Conservation (phyloP, 2,888 invertebrate genomes). For the Lithosia quadra region DNA sequence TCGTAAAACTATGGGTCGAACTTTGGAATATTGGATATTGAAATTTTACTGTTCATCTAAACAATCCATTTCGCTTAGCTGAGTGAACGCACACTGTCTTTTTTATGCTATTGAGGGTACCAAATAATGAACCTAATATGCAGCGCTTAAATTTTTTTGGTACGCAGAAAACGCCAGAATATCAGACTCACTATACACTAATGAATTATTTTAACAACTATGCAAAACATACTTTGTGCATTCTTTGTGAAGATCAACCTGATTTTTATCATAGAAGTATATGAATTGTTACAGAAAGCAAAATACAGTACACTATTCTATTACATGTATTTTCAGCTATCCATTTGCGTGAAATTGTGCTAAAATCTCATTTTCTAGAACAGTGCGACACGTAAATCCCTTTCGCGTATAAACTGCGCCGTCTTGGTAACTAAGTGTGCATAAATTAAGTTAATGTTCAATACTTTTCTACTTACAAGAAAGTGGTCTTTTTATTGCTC, state of each 20-base stretch:
- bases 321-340: conserved; percentile 42
- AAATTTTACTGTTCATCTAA: conserved; percentile 78
- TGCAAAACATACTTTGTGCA: no score
- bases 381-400: conserved; percentile 72
- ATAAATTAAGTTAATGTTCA: conserved; percentile 85
- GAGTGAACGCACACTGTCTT: not conserved
- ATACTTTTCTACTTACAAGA: conserved; percentile 84
- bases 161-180: not conserved
- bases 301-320: conserved; percentile 18
- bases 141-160: not conserved
- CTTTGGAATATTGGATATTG: conserved; percentile 76
- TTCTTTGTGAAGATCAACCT: not conserved
- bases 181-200: not conserved
- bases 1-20: conserved; percentile 80
- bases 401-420: conserved; percentile 68
- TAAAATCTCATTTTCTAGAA: conserved; percentile 70
- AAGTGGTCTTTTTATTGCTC: conserved; percentile 82
- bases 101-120: not conserved
- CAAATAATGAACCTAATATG: not conserved
- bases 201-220: not conserved
- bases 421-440: conserved; percentile 80
- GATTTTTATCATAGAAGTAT: not conserved
- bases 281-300: not conserved
- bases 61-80: conserved; percentile 46
- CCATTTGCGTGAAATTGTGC: conserved; percentile 35